A percentile compares a stretch with the other conserved stretches of the same genome.
Evolutionary conservation across 2,888 invertebrate genomes (phyloP).

Genomic region (Epistrophe eligans): DNA sequence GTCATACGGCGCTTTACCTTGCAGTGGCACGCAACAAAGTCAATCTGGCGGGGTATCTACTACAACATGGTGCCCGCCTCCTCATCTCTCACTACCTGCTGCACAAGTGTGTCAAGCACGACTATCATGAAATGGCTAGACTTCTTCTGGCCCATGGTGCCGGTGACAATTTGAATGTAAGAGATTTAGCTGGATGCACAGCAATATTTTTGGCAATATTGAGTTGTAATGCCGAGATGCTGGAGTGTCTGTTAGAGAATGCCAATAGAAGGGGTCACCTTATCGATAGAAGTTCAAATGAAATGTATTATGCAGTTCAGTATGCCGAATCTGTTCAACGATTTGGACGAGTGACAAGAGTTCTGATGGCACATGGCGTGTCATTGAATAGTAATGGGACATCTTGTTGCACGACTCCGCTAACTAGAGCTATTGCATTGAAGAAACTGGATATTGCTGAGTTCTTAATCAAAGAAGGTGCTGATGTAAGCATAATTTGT

Average conservation of each 20-base stretch:
- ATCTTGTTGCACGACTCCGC: constrained; percentile 88
- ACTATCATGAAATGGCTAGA: constrained; percentile 84
- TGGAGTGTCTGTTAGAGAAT: constrained; percentile 86
- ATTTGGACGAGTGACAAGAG: constrained; percentile 79
- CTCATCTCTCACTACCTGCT: constrained; percentile 89
- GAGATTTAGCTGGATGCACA: constrained; percentile 86
- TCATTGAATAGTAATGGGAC: constrained; percentile 85
- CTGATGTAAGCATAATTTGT: constrained; percentile 80
- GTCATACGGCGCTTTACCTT: constrained; percentile 81
- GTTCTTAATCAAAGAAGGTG: constrained; percentile 82
- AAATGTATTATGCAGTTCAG: constrained; percentile 81
- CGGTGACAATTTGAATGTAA: constrained; percentile 80
- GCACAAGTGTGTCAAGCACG: constrained; percentile 88
- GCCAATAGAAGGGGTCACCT: constrained; percentile 85
- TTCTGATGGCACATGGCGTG: constrained; percentile 84
- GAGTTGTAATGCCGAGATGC: constrained; percentile 86
- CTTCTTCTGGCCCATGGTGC: constrained; percentile 78
- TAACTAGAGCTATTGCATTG: constrained; percentile 86
- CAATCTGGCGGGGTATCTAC: constrained; percentile 82
- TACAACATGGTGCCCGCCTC: constrained; percentile 88
- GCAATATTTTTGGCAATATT: constrained; percentile 90
- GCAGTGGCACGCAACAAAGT: constrained; percentile 80
- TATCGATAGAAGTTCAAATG: constrained; percentile 85
- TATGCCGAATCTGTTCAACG: constrained; percentile 78
- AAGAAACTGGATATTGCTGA: constrained; percentile 81